phyloP scores from a whole-genome alignment of 2,113 vertebrate species.

The Pseudonaja textilis region DNA sequence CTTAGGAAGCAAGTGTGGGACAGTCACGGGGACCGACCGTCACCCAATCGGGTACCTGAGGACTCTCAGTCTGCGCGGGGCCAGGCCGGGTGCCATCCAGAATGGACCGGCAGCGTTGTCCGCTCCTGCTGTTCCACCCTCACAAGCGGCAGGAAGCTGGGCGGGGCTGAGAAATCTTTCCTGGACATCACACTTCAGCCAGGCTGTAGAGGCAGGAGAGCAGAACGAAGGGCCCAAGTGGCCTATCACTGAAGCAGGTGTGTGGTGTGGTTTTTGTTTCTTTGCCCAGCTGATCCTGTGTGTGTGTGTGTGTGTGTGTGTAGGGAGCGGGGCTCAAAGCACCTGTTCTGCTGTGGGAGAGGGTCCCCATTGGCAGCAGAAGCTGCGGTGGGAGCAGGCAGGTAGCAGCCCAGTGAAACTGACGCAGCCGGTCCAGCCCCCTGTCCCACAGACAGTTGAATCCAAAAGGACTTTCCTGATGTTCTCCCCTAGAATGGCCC shows the following conservation, averaged over 20 bases:
- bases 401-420: background rate
- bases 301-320: background rate
- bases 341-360: background rate
- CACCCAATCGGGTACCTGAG: constrained; percentile 75
- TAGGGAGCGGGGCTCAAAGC: background rate
- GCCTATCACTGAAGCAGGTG: background rate
- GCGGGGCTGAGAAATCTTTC: constrained; percentile 87
- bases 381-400: background rate
- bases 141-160: constrained; percentile 69
- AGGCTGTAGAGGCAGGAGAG: constrained; percentile 68
- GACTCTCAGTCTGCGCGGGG: constrained; percentile 69
- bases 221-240: background rate
- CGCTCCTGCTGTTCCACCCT: constrained; percentile 65
- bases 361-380: background rate
- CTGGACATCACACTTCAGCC: constrained; percentile 91
- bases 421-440: background rate
- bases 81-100: constrained; percentile 64
- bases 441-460: background rate
- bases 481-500: background rate
- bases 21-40: background rate
- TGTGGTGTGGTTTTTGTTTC: background rate
- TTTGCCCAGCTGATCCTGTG: background rate
- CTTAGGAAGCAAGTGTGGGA: background rate
- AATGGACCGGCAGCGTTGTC: constrained; percentile 67
- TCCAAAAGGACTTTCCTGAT: background rate